Percentiles rank a stretch among this genome's conserved stretches.
These are phyloP conservation scores for Orussus abietinus DNA, from an alignment of 1,140 invertebrate species.

Conservation along the genomic window DNA sequence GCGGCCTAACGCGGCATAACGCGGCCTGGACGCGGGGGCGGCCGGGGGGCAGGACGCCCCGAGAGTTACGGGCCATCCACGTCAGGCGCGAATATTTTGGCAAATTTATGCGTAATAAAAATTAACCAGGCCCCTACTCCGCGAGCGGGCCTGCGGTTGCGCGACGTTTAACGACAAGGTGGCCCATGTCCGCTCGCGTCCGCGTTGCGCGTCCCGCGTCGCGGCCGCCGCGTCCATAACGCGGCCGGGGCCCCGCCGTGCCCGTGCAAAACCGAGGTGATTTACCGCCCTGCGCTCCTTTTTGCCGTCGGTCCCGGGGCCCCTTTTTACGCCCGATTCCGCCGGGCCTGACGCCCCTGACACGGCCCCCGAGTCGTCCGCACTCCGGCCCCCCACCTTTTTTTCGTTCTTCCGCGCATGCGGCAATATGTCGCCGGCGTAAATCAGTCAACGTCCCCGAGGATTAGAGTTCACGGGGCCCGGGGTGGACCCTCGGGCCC, in stretches of 20 bases:
- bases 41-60: conserved; percentile 17
- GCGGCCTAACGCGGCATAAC: too few relatives aligned
- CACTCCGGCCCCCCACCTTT: background rate
- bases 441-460: conserved; percentile 43
- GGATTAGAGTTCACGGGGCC: conserved; percentile 34
- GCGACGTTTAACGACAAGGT: conserved; percentile 42
- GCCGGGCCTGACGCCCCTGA: too few relatives aligned
- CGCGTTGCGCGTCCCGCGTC: too few relatives aligned
- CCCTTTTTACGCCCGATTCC: too few relatives aligned
- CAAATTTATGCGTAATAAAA: conserved; percentile 51
- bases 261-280: too few relatives aligned
- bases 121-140: conserved; percentile 43
- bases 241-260: too few relatives aligned
- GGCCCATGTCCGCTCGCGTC: conserved; percentile 18
- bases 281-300: too few relatives aligned
- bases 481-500: conserved; percentile 7
- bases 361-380: background rate
- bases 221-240: too few relatives aligned
- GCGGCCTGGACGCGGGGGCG: too few relatives aligned
- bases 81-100: conserved; percentile 47
- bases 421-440: conserved; percentile 34
- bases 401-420: conserved; percentile 16
- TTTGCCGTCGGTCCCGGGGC: too few relatives aligned
- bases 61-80: conserved; percentile 43
- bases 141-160: conserved; percentile 17